phyloP scores from a whole-genome alignment of 2,797 vertebrate genomes.

The Melanotaenia parkinsoni region DNA sequence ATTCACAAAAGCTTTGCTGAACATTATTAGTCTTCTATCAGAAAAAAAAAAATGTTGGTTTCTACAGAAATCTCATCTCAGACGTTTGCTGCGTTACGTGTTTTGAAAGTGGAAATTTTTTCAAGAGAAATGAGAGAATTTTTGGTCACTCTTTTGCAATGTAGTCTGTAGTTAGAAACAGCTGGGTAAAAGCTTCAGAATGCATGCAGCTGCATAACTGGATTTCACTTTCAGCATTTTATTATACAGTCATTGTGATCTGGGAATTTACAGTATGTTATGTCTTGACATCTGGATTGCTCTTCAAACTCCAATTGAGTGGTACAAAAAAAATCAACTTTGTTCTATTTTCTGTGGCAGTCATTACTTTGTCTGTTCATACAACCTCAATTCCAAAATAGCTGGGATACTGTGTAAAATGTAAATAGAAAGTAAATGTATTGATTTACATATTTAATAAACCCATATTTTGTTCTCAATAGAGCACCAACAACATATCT shows the following conservation, averaged over 20 bases:
- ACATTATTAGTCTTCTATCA: not conserved
- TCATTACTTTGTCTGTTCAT: slow-evolving; percentile 35
- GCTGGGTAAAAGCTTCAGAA: not conserved
- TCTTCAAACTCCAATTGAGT: slow-evolving; percentile 12
- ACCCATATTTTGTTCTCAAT: no score
- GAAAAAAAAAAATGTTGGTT: not conserved
- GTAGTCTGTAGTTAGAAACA: not conserved
- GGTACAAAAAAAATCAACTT: slow-evolving; percentile 30
- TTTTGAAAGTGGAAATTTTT: slow-evolving; percentile 27
- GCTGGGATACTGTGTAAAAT: no score
- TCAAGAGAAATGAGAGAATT: slow-evolving; percentile 24
- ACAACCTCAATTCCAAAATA: slow-evolving; percentile 31
- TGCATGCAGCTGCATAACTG: not conserved
- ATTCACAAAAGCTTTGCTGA: not conserved
- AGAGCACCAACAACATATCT: no score
- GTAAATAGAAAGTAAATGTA: no score
- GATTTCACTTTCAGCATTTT: slow-evolving; percentile 2
- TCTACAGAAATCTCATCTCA: not conserved
- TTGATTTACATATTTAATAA: no score
- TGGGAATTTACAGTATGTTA: not conserved
- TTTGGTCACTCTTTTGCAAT: slow-evolving; percentile 23
- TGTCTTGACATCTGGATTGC: slow-evolving; percentile 11
- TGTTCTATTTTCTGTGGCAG: not conserved
- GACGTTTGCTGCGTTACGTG: slow-evolving; percentile 13
- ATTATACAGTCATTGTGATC: not conserved